Conservation (phyloP, 2,888 invertebrate genomes). For the Acanthosepion lycidas region DNA sequence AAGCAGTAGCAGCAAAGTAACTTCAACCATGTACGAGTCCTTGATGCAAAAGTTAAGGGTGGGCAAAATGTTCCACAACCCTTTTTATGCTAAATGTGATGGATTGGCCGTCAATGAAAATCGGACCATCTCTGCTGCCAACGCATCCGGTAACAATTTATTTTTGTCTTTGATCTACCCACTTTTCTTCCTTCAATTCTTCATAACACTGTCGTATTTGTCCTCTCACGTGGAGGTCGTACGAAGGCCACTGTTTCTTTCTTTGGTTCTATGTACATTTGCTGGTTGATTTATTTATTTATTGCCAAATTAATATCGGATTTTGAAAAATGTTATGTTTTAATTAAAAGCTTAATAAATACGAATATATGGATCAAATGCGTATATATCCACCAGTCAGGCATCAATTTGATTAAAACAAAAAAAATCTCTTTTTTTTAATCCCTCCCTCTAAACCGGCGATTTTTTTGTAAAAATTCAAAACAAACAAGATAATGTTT, state of each 20-base stretch:
- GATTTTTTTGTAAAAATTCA: background rate
- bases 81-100: constrained; percentile 71
- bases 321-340: no score
- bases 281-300: no score
- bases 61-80: constrained; percentile 68
- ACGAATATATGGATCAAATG: no score
- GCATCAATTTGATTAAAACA: no score
- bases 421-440: no score
- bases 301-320: no score
- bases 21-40: constrained; percentile 68
- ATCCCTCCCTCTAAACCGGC: background rate
- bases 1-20: constrained; percentile 36
- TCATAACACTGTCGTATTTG: background rate
- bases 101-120: constrained; percentile 62
- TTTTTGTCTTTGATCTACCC: no score
- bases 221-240: constrained; percentile 46
- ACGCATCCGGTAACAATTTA: constrained; percentile 56
- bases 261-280: background rate
- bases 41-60: constrained; percentile 68
- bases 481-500: background rate
- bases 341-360: no score
- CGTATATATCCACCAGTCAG: no score
- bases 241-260: constrained; percentile 33
- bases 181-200: background rate
- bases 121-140: constrained; percentile 72